These are phyloP conservation scores for Portevinia maculata DNA, from an alignment of 2,888 invertebrate genomes.

Conservation along the genomic window DNA sequence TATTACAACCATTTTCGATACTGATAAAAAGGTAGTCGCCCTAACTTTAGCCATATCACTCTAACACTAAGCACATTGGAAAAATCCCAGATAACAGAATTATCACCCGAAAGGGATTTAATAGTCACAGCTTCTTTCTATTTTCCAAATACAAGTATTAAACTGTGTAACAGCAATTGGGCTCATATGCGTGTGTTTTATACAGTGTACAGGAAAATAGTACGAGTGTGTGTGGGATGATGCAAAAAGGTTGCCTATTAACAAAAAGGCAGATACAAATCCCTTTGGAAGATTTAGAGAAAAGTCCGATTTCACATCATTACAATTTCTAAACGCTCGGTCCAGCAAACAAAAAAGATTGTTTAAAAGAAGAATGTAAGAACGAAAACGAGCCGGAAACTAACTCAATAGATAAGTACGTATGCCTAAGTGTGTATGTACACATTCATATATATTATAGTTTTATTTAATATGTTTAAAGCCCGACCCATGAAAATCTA, in stretches of 20 bases:
- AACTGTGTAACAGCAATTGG: slow-evolving; percentile 47
- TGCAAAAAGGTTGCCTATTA: slow-evolving; percentile 72
- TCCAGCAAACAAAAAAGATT: slow-evolving; percentile 23
- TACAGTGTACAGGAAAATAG: background rate
- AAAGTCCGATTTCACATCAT: slow-evolving; percentile 71
- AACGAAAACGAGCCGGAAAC: slow-evolving; percentile 24
- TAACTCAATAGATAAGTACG: background rate
- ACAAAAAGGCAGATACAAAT: slow-evolving; percentile 64
- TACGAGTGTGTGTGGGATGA: slow-evolving; percentile 40
- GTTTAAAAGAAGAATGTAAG: slow-evolving; percentile 14
- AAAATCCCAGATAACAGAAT: slow-evolving; percentile 70
- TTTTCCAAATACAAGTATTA: slow-evolving; percentile 54
- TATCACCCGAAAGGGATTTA: slow-evolving; percentile 69
- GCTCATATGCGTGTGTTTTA: slow-evolving; percentile 23
- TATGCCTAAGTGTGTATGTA: background rate
- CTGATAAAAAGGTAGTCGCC: slow-evolving; percentile 52
- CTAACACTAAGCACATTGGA: slow-evolving; percentile 63
- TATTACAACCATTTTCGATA: slow-evolving; percentile 40
- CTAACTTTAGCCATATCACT: slow-evolving; percentile 36
- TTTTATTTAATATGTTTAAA: slow-evolving; percentile 47
- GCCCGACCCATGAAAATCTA: slow-evolving; percentile 22
- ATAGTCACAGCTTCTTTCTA: slow-evolving; percentile 57
- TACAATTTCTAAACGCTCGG: slow-evolving; percentile 60
- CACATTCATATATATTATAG: slow-evolving; percentile 43
- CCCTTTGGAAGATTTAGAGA: slow-evolving; percentile 66